A percentile compares a stretch with the other conserved stretches of the same genome.
Conservation (phyloP, 2,888 invertebrate genomes). For the Xylota sylvarum region DNA sequence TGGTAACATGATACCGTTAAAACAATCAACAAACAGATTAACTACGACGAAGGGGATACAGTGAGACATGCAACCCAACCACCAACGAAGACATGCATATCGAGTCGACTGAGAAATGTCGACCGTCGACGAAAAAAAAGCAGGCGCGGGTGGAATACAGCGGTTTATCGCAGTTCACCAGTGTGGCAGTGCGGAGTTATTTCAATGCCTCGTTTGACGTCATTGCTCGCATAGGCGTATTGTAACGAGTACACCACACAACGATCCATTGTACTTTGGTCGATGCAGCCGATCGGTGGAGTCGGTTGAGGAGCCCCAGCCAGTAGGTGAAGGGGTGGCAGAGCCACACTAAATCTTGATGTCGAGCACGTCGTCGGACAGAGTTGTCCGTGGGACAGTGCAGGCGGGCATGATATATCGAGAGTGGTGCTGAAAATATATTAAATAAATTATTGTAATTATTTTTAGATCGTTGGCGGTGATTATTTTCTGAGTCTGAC, state of each 20-base stretch:
- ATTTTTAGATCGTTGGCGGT: constrained; percentile 47
- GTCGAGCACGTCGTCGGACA: constrained; percentile 35
- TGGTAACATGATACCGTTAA: constrained; percentile 69
- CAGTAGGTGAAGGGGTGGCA: constrained; percentile 5
- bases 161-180: constrained; percentile 45
- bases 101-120: neutral
- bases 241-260: constrained; percentile 48
- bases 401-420: constrained; percentile 47
- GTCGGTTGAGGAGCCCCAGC: neutral
- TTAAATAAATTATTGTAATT: constrained; percentile 52
- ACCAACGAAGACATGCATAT: constrained; percentile 4
- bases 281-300: constrained; percentile 3
- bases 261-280: constrained; percentile 42
- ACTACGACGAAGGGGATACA: constrained; percentile 3
- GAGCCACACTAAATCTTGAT: constrained; percentile 35
- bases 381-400: constrained; percentile 13
- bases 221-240: constrained; percentile 61
- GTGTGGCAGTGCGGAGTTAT: constrained; percentile 54
- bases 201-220: constrained; percentile 76
- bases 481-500: constrained; percentile 31
- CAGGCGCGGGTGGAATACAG: constrained; percentile 8
- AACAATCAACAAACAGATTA: constrained; percentile 37
- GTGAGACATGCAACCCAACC: neutral
- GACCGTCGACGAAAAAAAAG: neutral
- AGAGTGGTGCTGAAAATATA: constrained; percentile 44